A percentile compares a stretch with the other conserved stretches of the same genome.
Conservation (phyloP, 2,113 vertebrate genomes). For the Macaca nemestrina region DNA sequence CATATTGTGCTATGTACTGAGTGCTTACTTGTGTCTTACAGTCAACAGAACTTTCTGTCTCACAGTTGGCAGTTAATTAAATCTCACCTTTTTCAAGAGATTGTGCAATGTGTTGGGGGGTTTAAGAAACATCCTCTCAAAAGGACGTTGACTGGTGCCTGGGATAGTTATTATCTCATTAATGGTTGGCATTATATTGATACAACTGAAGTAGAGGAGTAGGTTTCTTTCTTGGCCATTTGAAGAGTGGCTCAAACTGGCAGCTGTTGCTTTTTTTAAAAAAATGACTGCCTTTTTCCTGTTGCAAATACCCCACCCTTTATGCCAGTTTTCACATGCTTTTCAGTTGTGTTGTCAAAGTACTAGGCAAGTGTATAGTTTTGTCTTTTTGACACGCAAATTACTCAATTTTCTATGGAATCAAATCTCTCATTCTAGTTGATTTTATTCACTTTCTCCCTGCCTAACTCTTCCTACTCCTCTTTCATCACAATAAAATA, state of each 20-base stretch:
- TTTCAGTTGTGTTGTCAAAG: conserved; percentile 15
- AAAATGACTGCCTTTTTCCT: neutral
- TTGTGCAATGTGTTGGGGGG: neutral
- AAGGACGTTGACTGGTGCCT: neutral
- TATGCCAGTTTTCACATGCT: neutral
- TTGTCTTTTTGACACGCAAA: neutral
- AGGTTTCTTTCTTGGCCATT: neutral
- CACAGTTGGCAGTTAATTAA: conserved; percentile 24
- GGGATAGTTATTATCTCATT: conserved; percentile 26
- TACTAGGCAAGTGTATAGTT: neutral
- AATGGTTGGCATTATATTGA: conserved; percentile 24
- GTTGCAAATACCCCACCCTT: neutral
- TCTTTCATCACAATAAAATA: conserved; percentile 8
- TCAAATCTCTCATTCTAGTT: neutral
- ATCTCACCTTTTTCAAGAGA: conserved; percentile 29
- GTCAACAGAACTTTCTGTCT: conserved; percentile 12
- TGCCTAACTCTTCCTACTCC: neutral
- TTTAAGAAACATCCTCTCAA: conserved; percentile 18
- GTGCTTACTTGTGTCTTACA: neutral
- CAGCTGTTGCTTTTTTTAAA: neutral
- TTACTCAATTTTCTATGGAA: neutral
- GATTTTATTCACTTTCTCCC: neutral
- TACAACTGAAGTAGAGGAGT: neutral
- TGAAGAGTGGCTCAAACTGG: neutral
- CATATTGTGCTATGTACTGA: neutral